A percentile compares a stretch with the other conserved stretches of the same genome.
phyloP scores from a whole-genome alignment of 2,888 invertebrate species.

The Onchidella celtica region DNA sequence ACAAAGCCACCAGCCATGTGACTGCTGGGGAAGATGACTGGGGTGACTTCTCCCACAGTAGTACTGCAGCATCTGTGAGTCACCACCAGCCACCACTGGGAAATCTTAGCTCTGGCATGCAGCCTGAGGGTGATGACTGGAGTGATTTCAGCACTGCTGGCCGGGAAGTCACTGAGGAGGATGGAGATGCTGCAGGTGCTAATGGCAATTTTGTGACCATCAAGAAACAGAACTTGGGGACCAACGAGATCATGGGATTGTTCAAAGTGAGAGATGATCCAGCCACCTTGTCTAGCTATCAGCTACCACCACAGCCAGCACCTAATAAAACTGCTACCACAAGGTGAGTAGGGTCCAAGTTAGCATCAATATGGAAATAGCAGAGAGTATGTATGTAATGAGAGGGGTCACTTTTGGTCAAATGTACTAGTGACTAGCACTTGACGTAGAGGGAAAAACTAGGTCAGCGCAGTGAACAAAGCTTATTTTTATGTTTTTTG shows the following conservation, averaged over 20 bases:
- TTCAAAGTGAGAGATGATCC: conserved; percentile 69
- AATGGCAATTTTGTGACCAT: conserved; percentile 56
- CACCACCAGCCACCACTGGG: not conserved
- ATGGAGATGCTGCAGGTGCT: not conserved
- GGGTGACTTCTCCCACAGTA: not conserved
- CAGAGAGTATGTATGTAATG: too few species aligned
- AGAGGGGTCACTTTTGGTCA: too few species aligned
- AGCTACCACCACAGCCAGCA: conserved; percentile 42
- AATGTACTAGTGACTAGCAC: too few species aligned
- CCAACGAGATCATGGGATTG: conserved; percentile 66
- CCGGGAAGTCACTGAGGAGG: not conserved
- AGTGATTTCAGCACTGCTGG: conserved; percentile 33
- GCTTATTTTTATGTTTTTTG: too few species aligned
- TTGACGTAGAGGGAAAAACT: too few species aligned
- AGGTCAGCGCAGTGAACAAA: too few species aligned
- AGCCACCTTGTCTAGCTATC: conserved; percentile 53
- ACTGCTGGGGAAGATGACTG: not conserved
- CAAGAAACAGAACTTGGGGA: conserved; percentile 64
- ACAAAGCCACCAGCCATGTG: too few species aligned
- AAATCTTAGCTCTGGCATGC: not conserved
- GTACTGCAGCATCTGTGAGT: too few species aligned
- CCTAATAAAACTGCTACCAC: not conserved
- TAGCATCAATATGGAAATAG: too few species aligned
- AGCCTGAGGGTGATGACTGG: conserved; percentile 29
- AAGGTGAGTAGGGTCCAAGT: too few species aligned